Base-by-base conservation (phyloP, 2,888 invertebrate genomes). In the Linnaemya tessellans region DNA sequence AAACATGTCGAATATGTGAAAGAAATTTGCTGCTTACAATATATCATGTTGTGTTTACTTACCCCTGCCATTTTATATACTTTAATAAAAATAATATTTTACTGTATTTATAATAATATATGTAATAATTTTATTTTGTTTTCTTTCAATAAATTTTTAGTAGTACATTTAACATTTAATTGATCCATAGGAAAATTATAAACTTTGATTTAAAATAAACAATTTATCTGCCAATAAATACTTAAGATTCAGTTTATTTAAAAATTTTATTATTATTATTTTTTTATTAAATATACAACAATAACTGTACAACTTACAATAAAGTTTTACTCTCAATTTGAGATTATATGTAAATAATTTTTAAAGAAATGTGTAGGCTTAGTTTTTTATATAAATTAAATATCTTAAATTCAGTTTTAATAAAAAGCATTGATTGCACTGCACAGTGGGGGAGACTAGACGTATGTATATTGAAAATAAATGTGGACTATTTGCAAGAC, bases 91-190 rank as follows among this genome's bases (percentile, higher is more conserved):
- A 41, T 0, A 9, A 18, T 13, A 30, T 64, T 25, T 43, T 0
- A n/a, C n/a, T 60, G 30, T 4, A 13, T 60, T 38, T 60, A n/a
- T 60, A 60, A 60, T 58, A 74, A 64, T 74, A 64, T 4, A 41
- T 30, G 30, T 3, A 5, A 41, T 41, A 41, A n/a, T 38, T 25
- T 75, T 46, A 38, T 75, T 71, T 58, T 60, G 0, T 41, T 71
- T 68, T 65, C 22, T 30, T 71, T 71, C 56, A 43, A 30, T 82
- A 75, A 78, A 78, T 78, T 62, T 71, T 73, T 58, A 78, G 9
- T 65, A 82, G 9, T 65, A 82, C 82, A 82, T 82, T 83, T 60
- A 70, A 83, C 77, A 80, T 68, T 83, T 80, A 75, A 75, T 79
- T 79, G 79, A 68, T 79, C 64, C 49, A 43, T 64, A 83, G 82